These are phyloP conservation scores for Thaleichthys pacificus DNA, from an alignment of 2,797 vertebrate genomes.

Conservation along the genomic window DNA sequence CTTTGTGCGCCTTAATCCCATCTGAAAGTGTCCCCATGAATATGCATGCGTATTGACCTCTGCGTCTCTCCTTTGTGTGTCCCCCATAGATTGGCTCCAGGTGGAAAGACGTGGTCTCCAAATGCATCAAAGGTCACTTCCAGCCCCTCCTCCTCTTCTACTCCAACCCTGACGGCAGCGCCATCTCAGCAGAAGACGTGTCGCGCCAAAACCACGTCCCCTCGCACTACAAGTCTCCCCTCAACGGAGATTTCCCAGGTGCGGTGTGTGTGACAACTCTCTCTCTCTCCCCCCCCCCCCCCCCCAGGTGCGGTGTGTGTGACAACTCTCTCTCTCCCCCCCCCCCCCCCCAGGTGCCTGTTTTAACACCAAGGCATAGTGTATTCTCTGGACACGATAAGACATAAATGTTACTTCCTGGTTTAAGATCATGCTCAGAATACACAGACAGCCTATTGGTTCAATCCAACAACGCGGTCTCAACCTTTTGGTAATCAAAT, in stretches of 20 bases:
- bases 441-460: too few relatives aligned
- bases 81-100: conserved; percentile 82
- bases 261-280: conserved; percentile 25
- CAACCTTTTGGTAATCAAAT: too few relatives aligned
- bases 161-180: conserved; percentile 89
- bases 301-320: too few relatives aligned
- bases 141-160: conserved; percentile 96
- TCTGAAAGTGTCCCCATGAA: background rate
- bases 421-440: background rate
- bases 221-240: conserved; percentile 73
- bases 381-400: too few relatives aligned
- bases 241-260: conserved; percentile 80
- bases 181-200: conserved; percentile 83
- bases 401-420: too few relatives aligned
- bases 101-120: conserved; percentile 95
- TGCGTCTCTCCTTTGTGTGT: background rate
- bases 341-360: too few relatives aligned
- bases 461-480: too few relatives aligned
- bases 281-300: too few relatives aligned
- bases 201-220: conserved; percentile 76
- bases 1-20: background rate
- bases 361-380: too few relatives aligned
- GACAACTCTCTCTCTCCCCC: too few relatives aligned
- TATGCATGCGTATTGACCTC: conserved; percentile 10
- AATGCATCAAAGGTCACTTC: conserved; percentile 94